phyloP scores from a whole-genome alignment of 2,888 invertebrate genomes.

The Dryocosmus kuriphilus region DNA sequence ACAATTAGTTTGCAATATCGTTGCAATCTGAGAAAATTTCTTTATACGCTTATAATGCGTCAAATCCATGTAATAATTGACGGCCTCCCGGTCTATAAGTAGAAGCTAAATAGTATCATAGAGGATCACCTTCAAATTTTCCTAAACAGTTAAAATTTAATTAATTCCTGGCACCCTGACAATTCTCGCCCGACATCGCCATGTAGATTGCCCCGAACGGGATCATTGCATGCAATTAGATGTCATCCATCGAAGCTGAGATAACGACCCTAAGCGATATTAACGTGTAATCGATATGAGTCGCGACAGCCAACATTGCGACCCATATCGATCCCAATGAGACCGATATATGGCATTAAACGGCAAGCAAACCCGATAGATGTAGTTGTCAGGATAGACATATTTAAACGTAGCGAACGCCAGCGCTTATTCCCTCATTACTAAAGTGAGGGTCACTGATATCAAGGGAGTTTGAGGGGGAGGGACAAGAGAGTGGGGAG shows the following conservation, averaged over 20 bases:
- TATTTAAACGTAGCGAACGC: slow-evolving; percentile 53
- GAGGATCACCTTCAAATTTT: neutral
- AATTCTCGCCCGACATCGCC: neutral
- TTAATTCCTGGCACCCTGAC: neutral
- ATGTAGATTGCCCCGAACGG: neutral
- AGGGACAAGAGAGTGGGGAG: too few relatives aligned
- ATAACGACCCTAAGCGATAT: slow-evolving; percentile 48
- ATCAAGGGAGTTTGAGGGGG: neutral
- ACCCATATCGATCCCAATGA: slow-evolving; percentile 52
- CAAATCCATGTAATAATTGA: too few relatives aligned
- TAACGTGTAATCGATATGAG: slow-evolving; percentile 55
- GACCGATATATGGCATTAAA: slow-evolving; percentile 48
- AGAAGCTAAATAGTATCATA: too few relatives aligned
- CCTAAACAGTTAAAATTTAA: neutral
- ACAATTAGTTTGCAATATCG: too few relatives aligned
- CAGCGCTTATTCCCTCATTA: slow-evolving; percentile 55
- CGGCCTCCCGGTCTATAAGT: too few relatives aligned
- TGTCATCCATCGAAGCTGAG: slow-evolving; percentile 19
- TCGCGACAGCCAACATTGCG: slow-evolving; percentile 54
- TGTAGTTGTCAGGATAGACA: slow-evolving; percentile 57
- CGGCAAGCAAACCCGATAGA: slow-evolving; percentile 52
- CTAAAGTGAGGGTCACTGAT: slow-evolving; percentile 1
- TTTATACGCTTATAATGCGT: too few relatives aligned
- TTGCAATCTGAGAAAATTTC: too few relatives aligned
- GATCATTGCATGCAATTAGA: slow-evolving; percentile 23